Evolutionary conservation across 1,140 invertebrate genomes (phyloP), one percentile per base, ranked within the genome.

Genomic region (Orussus abietinus): DNA sequence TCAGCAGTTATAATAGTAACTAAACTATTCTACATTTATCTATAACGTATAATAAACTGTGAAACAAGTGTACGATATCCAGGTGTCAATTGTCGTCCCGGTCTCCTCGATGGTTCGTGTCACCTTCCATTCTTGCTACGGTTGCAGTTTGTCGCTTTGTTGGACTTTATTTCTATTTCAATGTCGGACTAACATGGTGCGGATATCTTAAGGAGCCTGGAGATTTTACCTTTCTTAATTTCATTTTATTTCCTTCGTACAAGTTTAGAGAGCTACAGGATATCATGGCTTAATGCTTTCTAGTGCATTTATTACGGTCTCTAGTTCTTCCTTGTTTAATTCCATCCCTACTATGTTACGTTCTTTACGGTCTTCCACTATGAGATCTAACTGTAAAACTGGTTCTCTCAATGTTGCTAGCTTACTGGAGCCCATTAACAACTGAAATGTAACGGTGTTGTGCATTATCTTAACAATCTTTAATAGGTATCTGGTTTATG

Each of bases 41-140:
- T 72, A 72, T 74, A 71, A 72, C 59, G 63, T 72, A 68, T 71
- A 74, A 74, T 74, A 74, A 74, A 74, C 69, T 74, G 67, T 72
- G 65, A 72, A 74, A 72, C 64, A 72, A 64, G 59, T 65, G 66
- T 68, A 69, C 21, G 39, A 43, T 42, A 51, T 47, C 51, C 42
- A 15, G n/a, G 22, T 25, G 6, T 25, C 22, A n/a, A 25, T 25
- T n/a, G 22, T 25, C 22, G 6, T 25, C 6, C 22, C n/a, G n/a
- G 22, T 25, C n/a, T 25, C 22, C 22, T 25, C 22, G 22, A n/a
- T n/a, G n/a, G n/a, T n/a, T n/a, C n/a, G n/a, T n/a, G n/a, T n/a
- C n/a, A n/a, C n/a, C n/a, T n/a, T n/a, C n/a, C n/a, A n/a, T n/a
- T n/a, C n/a, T n/a, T n/a, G n/a, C n/a, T n/a, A n/a, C n/a, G n/a